Base-by-base conservation (phyloP, 1,140 invertebrate species). In the Frieseomelitta varia region DNA sequence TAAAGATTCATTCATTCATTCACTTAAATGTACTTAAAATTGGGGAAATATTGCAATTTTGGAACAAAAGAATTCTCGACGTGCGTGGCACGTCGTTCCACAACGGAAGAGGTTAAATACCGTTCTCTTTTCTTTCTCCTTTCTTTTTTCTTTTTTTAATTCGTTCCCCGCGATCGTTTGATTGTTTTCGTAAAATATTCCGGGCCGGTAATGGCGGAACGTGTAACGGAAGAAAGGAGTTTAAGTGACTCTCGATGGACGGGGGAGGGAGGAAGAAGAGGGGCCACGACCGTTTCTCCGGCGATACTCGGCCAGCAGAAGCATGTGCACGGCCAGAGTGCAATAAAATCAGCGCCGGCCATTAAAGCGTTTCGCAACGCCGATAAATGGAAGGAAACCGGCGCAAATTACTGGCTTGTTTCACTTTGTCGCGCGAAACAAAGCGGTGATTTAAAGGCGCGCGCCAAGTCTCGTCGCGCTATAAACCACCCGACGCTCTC, bases 321-420 rank as follows among this genome's bases (percentile, higher is more conserved):
- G 10, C 15, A 51, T 56, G 53, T 21, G 39, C 74, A 39, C 27
- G 55, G 2, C 11, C 71, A 55, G 55, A 56, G 67, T 47, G 39
- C 76, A 63, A 84, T 79, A 63, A 63, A 84, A 79, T 63, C 67
- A 55, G 17, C 24, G 12, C 0, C 27, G 19, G 15, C 27, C 56
- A 71, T 79, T 84, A 77, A 77, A 76, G n/a, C 30, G 81, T 77
- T 77, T 58, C 34, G 75, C 56, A 61, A 76, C 39, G 55, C n/a
- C 81, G 67, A 84, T 79, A 72, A 84, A 84, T 84, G 51, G 75
- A 78, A 65, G 55, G 55, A 61, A 71, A 10, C 15, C 8, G 74
- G 24, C 47, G 17, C 81, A 79, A 84, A 84, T 84, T 84, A 72
- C 75, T 67, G 55, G 75, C 75, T 79, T 72, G 76, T 84, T 84